Percentiles rank a stretch among this genome's conserved stretches.
phyloP scores from a whole-genome alignment of 2,113 vertebrate species.

The Phaethon lepturus region DNA sequence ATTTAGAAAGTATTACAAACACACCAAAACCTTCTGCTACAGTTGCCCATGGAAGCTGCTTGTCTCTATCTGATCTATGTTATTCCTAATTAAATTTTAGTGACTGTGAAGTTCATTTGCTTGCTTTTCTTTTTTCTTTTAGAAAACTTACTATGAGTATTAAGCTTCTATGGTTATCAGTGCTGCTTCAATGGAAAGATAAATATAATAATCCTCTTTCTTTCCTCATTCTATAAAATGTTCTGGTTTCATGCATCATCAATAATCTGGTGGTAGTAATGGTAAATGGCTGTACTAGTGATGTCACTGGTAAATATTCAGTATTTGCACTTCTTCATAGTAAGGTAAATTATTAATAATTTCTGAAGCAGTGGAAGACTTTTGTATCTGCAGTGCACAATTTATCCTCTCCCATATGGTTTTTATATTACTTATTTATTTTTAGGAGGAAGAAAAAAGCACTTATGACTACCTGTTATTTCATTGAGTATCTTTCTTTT shows the following conservation, averaged over 20 bases:
- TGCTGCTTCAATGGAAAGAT: neutral
- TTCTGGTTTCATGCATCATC: neutral
- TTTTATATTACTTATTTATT: neutral
- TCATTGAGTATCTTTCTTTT: neutral
- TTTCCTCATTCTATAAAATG: neutral
- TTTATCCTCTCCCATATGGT: neutral
- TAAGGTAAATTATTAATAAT: neutral
- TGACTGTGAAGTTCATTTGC: neutral
- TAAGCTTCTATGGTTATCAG: neutral
- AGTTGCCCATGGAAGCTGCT: neutral
- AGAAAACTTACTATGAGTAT: neutral
- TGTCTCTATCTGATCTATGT: neutral
- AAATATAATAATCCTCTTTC: neutral
- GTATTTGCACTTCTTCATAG: neutral
- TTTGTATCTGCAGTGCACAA: neutral
- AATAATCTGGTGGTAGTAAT: neutral
- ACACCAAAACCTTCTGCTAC: neutral
- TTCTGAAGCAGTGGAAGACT: neutral
- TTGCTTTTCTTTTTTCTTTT: neutral
- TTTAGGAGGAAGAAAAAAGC: neutral
- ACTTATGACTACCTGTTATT: neutral
- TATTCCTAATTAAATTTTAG: neutral
- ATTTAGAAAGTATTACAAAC: neutral
- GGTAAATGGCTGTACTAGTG: neutral
- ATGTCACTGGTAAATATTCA: neutral